These are phyloP conservation scores for Apodemia mormo DNA, from an alignment of 2,888 invertebrate species.

Conservation along the genomic window DNA sequence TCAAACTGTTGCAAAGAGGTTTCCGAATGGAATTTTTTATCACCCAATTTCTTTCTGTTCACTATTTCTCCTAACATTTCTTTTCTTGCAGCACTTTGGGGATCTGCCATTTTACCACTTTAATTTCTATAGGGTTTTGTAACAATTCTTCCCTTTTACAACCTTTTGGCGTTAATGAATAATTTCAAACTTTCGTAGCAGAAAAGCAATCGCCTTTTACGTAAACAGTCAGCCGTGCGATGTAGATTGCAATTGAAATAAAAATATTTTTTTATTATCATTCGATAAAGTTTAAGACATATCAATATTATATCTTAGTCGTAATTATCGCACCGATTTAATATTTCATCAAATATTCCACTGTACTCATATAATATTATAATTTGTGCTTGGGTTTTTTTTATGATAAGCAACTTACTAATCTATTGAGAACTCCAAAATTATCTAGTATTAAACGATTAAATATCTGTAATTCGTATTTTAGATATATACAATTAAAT, in stretches of 20 bases:
- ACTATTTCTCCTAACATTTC: slow-evolving; percentile 59
- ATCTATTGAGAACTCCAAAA: not conserved
- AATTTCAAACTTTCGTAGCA: not conserved
- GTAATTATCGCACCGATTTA: slow-evolving; percentile 51
- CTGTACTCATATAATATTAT: not conserved
- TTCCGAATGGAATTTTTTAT: slow-evolving; percentile 72
- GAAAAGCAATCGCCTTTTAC: slow-evolving; percentile 24
- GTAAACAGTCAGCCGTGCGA: slow-evolving; percentile 49
- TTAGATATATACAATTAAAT: too few relatives aligned
- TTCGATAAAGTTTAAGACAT: slow-evolving; percentile 49
- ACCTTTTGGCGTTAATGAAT: not conserved
- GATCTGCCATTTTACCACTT: slow-evolving; percentile 49
- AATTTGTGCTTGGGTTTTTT: not conserved
- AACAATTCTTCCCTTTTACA: slow-evolving; percentile 28
- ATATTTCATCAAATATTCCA: slow-evolving; percentile 36
- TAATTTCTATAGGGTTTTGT: not conserved
- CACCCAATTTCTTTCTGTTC: slow-evolving; percentile 60
- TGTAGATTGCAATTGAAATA: slow-evolving; percentile 67
- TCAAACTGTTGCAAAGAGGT: slow-evolving; percentile 64
- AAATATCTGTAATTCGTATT: not conserved
- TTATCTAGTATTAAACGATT: not conserved
- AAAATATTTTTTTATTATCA: slow-evolving; percentile 56
- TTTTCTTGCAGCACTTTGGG: slow-evolving; percentile 42
- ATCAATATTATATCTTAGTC: slow-evolving; percentile 49
- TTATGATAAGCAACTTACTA: not conserved